Evolutionary conservation across 2,888 invertebrate genomes (phyloP).

Genomic region (Lottia gigantea): DNA sequence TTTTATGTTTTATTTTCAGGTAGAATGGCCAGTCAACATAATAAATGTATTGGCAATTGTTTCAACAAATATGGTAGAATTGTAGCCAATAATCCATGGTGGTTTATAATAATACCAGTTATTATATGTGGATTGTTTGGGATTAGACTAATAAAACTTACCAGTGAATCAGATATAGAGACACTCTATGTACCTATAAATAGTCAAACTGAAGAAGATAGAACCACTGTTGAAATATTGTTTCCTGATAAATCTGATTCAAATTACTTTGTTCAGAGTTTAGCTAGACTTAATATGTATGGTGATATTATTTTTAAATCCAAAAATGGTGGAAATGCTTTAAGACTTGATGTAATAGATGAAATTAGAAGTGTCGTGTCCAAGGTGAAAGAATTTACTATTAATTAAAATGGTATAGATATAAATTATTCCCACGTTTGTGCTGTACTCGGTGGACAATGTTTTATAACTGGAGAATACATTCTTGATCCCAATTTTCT

Average conservation of each 20-base stretch:
- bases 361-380: slow-evolving; percentile 25
- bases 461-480: slow-evolving; percentile 17
- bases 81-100: slow-evolving; percentile 32
- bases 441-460: slow-evolving; percentile 18
- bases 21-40: too few relatives aligned
- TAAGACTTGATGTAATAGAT: slow-evolving; percentile 23
- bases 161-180: slow-evolving; percentile 40
- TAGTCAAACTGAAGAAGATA: slow-evolving; percentile 45
- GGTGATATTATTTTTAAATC: slow-evolving; percentile 33
- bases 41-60: neutral
- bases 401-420: slow-evolving; percentile 10
- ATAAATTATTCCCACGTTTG: slow-evolving; percentile 23
- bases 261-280: slow-evolving; percentile 28
- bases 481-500: slow-evolving; percentile 12
- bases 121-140: slow-evolving; percentile 38
- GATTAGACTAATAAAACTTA: slow-evolving; percentile 28
- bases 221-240: slow-evolving; percentile 24
- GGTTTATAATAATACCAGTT: slow-evolving; percentile 30
- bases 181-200: slow-evolving; percentile 48
- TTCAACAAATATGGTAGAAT: slow-evolving; percentile 37
- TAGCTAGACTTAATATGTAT: slow-evolving; percentile 26
- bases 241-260: slow-evolving; percentile 37
- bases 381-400: slow-evolving; percentile 13
- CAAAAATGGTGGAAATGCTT: slow-evolving; percentile 19
- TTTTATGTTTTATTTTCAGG: too few relatives aligned